Percentiles rank a stretch among this genome's conserved stretches.
Conservation (phyloP, 2,888 invertebrate genomes). For the Megamerina dolium region DNA sequence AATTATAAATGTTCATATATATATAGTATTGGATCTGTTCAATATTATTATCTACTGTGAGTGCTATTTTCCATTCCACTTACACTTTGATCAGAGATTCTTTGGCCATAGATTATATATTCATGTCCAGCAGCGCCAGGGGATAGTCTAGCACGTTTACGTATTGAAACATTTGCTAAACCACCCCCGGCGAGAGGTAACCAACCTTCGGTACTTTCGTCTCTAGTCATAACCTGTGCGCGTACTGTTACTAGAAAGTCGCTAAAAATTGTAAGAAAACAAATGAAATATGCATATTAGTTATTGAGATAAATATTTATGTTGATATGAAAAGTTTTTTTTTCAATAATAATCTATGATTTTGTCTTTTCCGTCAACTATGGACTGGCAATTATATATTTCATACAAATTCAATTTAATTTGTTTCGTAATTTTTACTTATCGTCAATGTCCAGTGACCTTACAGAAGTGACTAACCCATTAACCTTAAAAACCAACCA, state of each 20-base stretch:
- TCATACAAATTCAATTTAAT: too few relatives aligned
- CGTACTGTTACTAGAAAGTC: constrained; percentile 93
- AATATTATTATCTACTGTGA: not conserved
- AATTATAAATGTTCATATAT: constrained; percentile 11
- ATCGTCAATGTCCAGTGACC: too few relatives aligned
- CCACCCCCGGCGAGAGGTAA: constrained; percentile 91
- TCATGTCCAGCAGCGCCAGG: constrained; percentile 61
- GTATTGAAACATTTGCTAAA: constrained; percentile 86
- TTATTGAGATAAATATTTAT: too few relatives aligned
- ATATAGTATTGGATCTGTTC: not conserved
- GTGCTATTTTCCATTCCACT: constrained; percentile 39
- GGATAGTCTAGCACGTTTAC: constrained; percentile 62
- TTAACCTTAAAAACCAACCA: too few relatives aligned
- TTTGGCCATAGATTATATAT: constrained; percentile 87
- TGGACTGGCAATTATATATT: too few relatives aligned
- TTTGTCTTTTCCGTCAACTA: too few relatives aligned
- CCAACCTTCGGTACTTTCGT: constrained; percentile 96
- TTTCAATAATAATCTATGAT: too few relatives aligned
- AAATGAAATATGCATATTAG: too few relatives aligned
- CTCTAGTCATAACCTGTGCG: constrained; percentile 98
- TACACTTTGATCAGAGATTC: constrained; percentile 89
- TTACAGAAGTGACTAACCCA: too few relatives aligned
- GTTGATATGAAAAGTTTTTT: too few relatives aligned
- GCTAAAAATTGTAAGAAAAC: constrained; percentile 55
- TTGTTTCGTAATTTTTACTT: too few relatives aligned